A percentile compares a stretch with the other conserved stretches of the same genome.
phyloP scores from a whole-genome alignment of 2,113 vertebrate species.

The Chrysemys picta region DNA sequence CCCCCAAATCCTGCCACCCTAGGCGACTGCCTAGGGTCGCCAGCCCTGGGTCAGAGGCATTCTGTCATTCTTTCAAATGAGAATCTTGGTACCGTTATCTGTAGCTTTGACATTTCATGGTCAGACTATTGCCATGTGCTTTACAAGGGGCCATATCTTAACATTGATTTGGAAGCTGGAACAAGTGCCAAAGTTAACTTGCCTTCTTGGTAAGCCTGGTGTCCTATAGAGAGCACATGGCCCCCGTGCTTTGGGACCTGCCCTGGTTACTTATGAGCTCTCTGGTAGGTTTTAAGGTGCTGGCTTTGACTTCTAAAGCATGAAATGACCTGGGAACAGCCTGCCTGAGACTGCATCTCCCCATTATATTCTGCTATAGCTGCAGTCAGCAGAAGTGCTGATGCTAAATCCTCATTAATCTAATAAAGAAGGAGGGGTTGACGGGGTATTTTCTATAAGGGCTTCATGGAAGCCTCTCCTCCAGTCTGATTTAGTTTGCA shows the following conservation, averaged over 20 bases:
- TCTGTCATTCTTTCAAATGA: neutral
- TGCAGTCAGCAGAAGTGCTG: neutral
- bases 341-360: neutral
- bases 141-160: neutral
- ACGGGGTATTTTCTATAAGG: conserved; percentile 8
- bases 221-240: neutral
- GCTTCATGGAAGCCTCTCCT: conserved; percentile 36
- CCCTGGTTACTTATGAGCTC: neutral
- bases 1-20: too few relatives aligned
- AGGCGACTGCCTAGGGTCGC: too few relatives aligned
- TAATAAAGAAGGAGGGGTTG: neutral
- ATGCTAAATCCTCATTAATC: neutral
- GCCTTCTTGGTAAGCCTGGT: neutral
- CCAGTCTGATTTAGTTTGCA: conserved; percentile 25
- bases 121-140: neutral
- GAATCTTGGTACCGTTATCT: neutral
- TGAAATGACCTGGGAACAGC: neutral
- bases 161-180: neutral
- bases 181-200: neutral
- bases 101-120: neutral
- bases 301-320: conserved; percentile 17
- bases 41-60: neutral
- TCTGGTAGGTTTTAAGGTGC: neutral
- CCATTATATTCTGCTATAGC: neutral
- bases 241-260: neutral